Conservation (phyloP, 2,888 invertebrate species). For the Microctonus aethiopoides region DNA sequence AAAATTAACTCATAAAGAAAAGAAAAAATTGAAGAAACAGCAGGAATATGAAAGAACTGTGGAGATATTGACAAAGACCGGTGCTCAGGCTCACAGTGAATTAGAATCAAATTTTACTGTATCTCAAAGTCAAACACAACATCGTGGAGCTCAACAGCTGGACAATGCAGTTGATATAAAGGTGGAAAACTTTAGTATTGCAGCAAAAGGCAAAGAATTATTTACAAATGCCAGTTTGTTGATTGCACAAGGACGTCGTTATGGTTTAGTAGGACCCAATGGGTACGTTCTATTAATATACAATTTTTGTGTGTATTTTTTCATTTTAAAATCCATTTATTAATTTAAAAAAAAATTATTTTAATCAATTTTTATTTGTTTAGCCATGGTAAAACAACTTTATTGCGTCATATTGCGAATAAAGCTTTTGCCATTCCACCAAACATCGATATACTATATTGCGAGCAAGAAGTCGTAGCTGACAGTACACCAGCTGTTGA, state of each 20-base stretch:
- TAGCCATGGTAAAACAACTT: slow-evolving; percentile 97
- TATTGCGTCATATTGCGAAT: slow-evolving; percentile 91
- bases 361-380: slow-evolving; percentile 35
- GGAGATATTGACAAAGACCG: slow-evolving; percentile 86
- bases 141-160: slow-evolving; percentile 66
- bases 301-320: background rate
- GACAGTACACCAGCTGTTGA: slow-evolving; percentile 94
- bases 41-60: slow-evolving; percentile 89
- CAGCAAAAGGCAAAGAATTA: slow-evolving; percentile 96
- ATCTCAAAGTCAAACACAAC: slow-evolving; percentile 78
- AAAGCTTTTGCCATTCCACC: slow-evolving; percentile 94
- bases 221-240: slow-evolving; percentile 95
- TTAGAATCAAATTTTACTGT: slow-evolving; percentile 95
- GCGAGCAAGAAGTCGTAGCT: slow-evolving; percentile 98
- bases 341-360: background rate
- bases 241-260: slow-evolving; percentile 93
- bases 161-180: slow-evolving; percentile 98
- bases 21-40: slow-evolving; percentile 89
- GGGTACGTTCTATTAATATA: slow-evolving; percentile 71
- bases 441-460: slow-evolving; percentile 94
- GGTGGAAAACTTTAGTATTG: slow-evolving; percentile 97
- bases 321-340: background rate
- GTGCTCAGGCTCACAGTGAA: slow-evolving; percentile 89
- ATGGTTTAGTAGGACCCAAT: slow-evolving; percentile 98
- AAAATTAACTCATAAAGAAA: slow-evolving; percentile 89